phyloP scores from a whole-genome alignment of 1,140 invertebrate genomes.

The Tribolium castaneum region DNA sequence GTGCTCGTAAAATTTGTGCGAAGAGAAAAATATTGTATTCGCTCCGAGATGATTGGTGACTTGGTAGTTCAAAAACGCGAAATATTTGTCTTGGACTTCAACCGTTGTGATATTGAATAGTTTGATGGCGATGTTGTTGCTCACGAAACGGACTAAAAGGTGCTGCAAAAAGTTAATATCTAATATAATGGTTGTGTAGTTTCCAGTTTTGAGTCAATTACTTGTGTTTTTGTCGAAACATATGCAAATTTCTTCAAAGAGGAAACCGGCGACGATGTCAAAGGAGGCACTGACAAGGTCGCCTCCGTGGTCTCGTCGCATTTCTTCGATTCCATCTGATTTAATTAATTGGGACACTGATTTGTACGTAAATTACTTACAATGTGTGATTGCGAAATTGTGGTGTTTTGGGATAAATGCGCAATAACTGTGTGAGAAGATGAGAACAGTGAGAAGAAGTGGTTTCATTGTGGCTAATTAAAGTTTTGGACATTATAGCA shows the following conservation, averaged over 20 bases:
- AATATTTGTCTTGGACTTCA: slow-evolving; percentile 54
- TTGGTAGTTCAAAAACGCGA: slow-evolving; percentile 47
- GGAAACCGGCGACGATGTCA: slow-evolving; percentile 50
- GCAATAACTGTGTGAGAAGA: background rate
- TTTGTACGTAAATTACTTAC: background rate
- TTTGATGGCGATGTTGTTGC: background rate
- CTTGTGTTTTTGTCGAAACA: slow-evolving; percentile 48
- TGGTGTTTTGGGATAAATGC: background rate
- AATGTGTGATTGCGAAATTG: background rate
- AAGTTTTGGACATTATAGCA: background rate
- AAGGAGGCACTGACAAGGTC: slow-evolving; percentile 48
- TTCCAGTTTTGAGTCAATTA: background rate
- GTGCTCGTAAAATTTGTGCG: slow-evolving; percentile 51
- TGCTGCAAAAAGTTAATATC: slow-evolving; percentile 37
- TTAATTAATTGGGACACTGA: background rate
- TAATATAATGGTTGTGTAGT: background rate
- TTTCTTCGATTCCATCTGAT: slow-evolving; percentile 41
- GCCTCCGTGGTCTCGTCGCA: slow-evolving; percentile 45
- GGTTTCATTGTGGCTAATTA: background rate
- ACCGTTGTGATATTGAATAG: slow-evolving; percentile 50
- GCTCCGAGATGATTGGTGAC: slow-evolving; percentile 45
- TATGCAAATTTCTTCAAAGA: slow-evolving; percentile 45
- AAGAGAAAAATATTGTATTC: slow-evolving; percentile 49
- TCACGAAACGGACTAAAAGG: background rate
- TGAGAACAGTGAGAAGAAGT: background rate